A percentile compares a stretch with the other conserved stretches of the same genome.
phyloP scores from a whole-genome alignment of 2,888 invertebrate genomes.

The Thumatha senex region DNA sequence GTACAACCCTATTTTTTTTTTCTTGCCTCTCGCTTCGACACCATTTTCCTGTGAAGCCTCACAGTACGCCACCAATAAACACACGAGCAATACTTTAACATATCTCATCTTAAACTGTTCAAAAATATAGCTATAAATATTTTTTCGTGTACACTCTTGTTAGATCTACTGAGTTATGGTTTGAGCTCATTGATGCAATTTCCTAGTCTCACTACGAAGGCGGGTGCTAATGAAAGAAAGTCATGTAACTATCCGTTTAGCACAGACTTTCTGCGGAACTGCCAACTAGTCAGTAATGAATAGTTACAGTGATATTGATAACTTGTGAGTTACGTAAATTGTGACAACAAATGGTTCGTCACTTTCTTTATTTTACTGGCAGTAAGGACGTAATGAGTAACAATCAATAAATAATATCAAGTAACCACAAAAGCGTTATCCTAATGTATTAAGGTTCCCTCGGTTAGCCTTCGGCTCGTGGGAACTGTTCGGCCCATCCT shows the following conservation, averaged over 20 bases:
- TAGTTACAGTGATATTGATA: conserved; percentile 52
- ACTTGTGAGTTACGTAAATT: conserved; percentile 37
- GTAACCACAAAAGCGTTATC: too few relatives aligned
- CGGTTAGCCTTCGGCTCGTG: too few relatives aligned
- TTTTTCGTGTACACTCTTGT: conserved; percentile 19
- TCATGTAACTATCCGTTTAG: conserved; percentile 17
- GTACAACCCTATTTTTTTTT: conserved; percentile 68
- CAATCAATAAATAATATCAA: too few relatives aligned
- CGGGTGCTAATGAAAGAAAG: conserved; percentile 52
- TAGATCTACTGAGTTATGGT: conserved; percentile 19
- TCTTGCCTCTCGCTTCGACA: conserved; percentile 66
- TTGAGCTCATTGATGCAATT: conserved; percentile 7
- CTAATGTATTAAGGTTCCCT: too few relatives aligned
- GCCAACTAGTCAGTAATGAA: conserved; percentile 43
- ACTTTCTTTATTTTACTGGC: neutral
- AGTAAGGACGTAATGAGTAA: neutral
- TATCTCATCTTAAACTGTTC: conserved; percentile 34
- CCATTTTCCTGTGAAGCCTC: conserved; percentile 40
- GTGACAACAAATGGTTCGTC: neutral
- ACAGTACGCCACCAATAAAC: conserved; percentile 38
- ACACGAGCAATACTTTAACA: conserved; percentile 33
- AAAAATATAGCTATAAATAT: neutral
- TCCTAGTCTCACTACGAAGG: conserved; percentile 12
- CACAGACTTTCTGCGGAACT: conserved; percentile 32
- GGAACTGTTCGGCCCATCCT: too few relatives aligned